Conservation (phyloP, 1,140 invertebrate genomes). For the Metaphire vulgaris region DNA sequence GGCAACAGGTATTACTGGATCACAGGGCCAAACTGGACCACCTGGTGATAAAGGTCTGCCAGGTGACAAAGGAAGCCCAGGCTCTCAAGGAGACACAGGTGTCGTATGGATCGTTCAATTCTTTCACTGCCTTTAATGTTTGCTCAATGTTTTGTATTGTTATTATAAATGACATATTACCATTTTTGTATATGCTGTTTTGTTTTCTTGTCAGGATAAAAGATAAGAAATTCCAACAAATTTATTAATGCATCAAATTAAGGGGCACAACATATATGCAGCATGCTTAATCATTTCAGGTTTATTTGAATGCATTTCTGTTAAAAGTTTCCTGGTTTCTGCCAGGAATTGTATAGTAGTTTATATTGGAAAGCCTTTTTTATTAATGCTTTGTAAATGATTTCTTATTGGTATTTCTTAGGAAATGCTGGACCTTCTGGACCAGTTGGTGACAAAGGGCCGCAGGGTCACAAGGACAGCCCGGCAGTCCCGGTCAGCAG, state of each 20-base stretch:
- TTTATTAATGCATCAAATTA: no score
- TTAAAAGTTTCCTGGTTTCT: no score
- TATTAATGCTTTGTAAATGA: no score
- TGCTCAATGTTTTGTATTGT: background rate
- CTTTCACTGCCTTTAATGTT: background rate
- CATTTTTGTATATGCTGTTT: background rate
- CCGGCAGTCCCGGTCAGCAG: background rate
- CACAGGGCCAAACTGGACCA: background rate
- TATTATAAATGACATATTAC: background rate
- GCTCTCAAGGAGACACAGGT: conserved; percentile 15
- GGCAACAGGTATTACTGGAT: background rate
- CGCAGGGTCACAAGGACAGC: conserved; percentile 12
- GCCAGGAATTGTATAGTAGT: no score
- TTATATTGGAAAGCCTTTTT: no score
- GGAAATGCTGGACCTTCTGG: background rate
- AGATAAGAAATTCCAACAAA: no score
- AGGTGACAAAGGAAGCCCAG: conserved; percentile 15
- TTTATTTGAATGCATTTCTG: no score
- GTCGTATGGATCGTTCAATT: background rate
- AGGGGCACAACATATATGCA: no score
- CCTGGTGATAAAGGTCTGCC: conserved; percentile 31
- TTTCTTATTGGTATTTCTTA: no score
- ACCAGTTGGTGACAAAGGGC: no score
- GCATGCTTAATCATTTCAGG: no score
- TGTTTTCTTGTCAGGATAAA: no score